Evolutionary conservation across 2,797 vertebrate species (phyloP), one percentile per base, ranked within the genome.

Genomic region (Cirrhinus molitorella): DNA sequence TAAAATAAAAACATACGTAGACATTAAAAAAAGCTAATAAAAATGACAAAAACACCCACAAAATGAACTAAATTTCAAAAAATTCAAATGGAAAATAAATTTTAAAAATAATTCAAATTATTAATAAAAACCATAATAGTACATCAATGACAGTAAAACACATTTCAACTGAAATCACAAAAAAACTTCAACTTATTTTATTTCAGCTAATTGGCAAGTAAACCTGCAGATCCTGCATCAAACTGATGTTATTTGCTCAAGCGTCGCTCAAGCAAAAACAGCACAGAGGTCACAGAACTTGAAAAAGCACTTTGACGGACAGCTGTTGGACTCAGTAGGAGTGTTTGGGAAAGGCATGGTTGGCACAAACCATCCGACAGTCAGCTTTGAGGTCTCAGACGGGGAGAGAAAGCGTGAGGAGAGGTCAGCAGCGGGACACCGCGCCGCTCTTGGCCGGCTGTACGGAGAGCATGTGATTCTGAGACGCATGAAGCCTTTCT

Each of bases 401-500:
- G n/a, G 72, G 49, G 78, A 79, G 57, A 76, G 63, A 82, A 59
- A 84, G 87, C 25, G 67, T 5, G 21, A 66, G 40, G 81, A 79
- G 83, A 81, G 91, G 92, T 93, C 92, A 94, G 78, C 87, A 87
- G 79, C 43, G 61, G 91, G 90, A 92, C 93, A 77, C 75, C 45
- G 57, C 65, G 17, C 17, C 17, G 23, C 80, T 68, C 59, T 59
- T 23, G 51, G 77, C 61, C 59, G 59, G 88, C 77, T 88, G 89
- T 87, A 90, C 89, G 88, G 81, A 87, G 89, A 91, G 90, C 93
- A 93, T 94, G 93, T 95, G 94, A 95, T 90, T 91, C 51, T 31
- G 71, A 81, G 65, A 91, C 88, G 91, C 89, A 94, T 93, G 92
- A 94, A 93, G 93, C 90, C 89, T 92, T 92, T 94, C 92, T 93